Base-by-base conservation (phyloP, 1,140 invertebrate genomes). In the Agrilus planipennis region DNA sequence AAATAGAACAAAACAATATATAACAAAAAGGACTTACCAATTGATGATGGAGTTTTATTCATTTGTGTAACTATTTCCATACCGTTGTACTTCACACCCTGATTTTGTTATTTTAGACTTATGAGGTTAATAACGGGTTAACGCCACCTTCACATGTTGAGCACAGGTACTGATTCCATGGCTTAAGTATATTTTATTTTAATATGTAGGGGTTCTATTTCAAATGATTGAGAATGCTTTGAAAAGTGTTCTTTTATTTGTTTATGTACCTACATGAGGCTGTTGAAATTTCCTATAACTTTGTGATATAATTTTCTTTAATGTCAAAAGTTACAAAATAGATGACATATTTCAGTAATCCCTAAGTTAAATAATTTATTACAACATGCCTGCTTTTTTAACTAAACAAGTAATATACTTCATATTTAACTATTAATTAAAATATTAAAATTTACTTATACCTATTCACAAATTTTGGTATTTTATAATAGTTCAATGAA, bases 21-120 rank as follows among this genome's bases (percentile, higher is more conserved):
- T 25, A 6, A 11, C 22, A 25, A 25, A 25, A 25, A 25, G n/a
- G 22, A 11, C 5, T 25, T 25, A 25, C 22, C 22, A 5, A 25
- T 4, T n/a, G 28, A 11, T 3, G 15, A 15, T n/a, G n/a, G n/a
- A n/a, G n/a, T 47, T 42, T 42, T 38, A 11, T 34, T 45, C 19
- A 45, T 25, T 36, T 22, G 25, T 46, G 28, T 43, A 29, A 29
- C 11, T 3, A 32, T 15, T 32, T 32, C 15, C 34, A 16, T 36
- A 36, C 21, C 23, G 18, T 45, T 36, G 35, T 58, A 58, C 57
- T 59, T 60, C 55, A 60, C 48, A 50, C 53, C 55, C 54, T 62
- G 53, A 60, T 62, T 62, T 61, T 60, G 53, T 36, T 55, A 59
- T 62, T 62, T 62, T 62, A 62, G 60, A 62, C 52, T 54, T 60